Evolutionary conservation across 2,888 invertebrate genomes (phyloP).

Genomic region (Apoderus coryli): DNA sequence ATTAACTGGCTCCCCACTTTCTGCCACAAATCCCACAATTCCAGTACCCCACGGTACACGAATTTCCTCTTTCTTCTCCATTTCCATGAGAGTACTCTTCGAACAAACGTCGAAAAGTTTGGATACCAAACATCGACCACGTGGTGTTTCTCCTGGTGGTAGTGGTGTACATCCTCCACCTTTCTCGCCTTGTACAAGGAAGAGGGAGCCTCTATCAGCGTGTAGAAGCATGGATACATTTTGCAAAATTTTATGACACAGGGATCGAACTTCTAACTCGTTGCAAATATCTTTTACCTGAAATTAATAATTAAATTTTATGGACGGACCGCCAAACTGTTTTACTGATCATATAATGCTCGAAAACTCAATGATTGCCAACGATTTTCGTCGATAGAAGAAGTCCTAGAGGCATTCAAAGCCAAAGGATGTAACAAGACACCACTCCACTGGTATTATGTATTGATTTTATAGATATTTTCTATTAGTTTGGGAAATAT

Average conservation of each 20-base stretch:
- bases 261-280: conserved; percentile 81
- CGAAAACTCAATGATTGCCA: too few species aligned
- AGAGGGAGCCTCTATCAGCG: conserved; percentile 85
- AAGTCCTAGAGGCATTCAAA: too few species aligned
- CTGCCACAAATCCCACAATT: conserved; percentile 88
- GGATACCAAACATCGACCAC: conserved; percentile 66
- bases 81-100: conserved; percentile 80
- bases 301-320: conserved; percentile 23
- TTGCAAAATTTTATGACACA: conserved; percentile 92
- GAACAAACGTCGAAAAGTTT: conserved; percentile 93
- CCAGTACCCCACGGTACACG: conserved; percentile 90
- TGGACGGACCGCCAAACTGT: too few species aligned
- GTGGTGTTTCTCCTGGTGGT: conserved; percentile 26
- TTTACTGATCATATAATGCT: too few species aligned
- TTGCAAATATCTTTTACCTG: conserved; percentile 92
- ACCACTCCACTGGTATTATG: too few species aligned
- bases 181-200: conserved; percentile 66
- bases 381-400: too few species aligned
- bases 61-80: conserved; percentile 86
- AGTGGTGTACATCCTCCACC: conserved; percentile 30
- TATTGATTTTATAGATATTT: too few species aligned
- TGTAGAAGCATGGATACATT: conserved; percentile 86
- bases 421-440: too few species aligned
- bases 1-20: conserved; percentile 84
- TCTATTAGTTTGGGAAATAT: too few species aligned